Evolutionary conservation across 2,888 invertebrate genomes (phyloP).

Genomic region (Aproaerema taeniolella): DNA sequence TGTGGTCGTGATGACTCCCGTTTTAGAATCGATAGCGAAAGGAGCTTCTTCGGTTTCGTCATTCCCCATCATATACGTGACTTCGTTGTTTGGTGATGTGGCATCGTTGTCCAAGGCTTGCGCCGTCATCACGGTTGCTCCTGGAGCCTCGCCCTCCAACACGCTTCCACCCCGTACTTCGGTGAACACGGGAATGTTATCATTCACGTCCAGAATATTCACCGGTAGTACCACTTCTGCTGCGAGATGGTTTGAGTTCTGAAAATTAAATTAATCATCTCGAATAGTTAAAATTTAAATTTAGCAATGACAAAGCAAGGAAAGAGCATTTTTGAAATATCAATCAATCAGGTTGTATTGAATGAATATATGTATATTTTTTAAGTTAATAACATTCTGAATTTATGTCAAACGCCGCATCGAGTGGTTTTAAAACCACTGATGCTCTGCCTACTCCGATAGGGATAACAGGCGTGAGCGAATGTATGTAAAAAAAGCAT

Average conservation of each 20-base stretch:
- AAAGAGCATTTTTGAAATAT: too few relatives aligned
- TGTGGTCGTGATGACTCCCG: slow-evolving; percentile 91
- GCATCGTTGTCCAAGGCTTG: slow-evolving; percentile 92
- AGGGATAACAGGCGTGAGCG: too few relatives aligned
- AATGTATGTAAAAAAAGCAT: too few relatives aligned
- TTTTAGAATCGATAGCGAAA: slow-evolving; percentile 90
- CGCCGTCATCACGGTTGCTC: slow-evolving; percentile 92
- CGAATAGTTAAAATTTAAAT: neutral
- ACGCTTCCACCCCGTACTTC: slow-evolving; percentile 89
- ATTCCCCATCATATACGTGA: slow-evolving; percentile 85
- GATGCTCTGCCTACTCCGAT: too few relatives aligned
- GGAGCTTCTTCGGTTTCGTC: slow-evolving; percentile 82
- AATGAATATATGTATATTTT: too few relatives aligned
- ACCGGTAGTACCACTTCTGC: slow-evolving; percentile 88
- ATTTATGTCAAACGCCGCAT: too few relatives aligned
- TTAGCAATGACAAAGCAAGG: too few relatives aligned
- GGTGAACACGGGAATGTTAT: slow-evolving; percentile 91
- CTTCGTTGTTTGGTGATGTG: slow-evolving; percentile 88
- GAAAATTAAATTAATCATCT: slow-evolving; percentile 32
- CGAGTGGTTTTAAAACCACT: too few relatives aligned
- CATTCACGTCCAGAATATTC: slow-evolving; percentile 91
- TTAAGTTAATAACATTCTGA: neutral
- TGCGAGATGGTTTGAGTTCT: slow-evolving; percentile 88
- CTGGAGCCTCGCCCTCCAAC: slow-evolving; percentile 88
- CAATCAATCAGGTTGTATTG: too few relatives aligned